Conservation (phyloP, 1,140 invertebrate genomes). For the Chironomus striatipennis region DNA sequence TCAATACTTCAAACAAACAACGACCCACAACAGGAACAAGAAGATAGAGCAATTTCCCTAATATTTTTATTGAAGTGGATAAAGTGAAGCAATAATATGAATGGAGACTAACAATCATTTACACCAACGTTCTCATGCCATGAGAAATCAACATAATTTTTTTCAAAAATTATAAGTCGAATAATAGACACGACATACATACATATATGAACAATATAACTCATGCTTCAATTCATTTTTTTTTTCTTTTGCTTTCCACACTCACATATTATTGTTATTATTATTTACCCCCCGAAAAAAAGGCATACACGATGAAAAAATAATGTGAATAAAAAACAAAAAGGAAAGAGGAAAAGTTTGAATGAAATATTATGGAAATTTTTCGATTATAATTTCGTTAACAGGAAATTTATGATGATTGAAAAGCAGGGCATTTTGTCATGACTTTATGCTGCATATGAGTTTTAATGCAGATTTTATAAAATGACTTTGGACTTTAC, state of each 20-base stretch:
- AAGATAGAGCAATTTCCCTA: no score
- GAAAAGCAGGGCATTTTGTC: no score
- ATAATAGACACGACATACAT: not conserved
- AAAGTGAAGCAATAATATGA: no score
- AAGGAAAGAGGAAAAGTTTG: not conserved
- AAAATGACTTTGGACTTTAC: no score
- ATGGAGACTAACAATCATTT: not conserved
- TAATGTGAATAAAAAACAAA: not conserved
- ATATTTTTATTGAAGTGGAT: no score
- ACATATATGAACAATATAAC: not conserved
- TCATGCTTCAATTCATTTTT: not conserved
- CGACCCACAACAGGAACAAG: no score
- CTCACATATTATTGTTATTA: not conserved
- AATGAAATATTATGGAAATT: conserved; percentile 21
- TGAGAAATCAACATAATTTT: not conserved
- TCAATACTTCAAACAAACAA: no score
- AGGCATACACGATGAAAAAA: not conserved
- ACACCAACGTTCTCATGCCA: not conserved
- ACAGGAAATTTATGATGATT: no score
- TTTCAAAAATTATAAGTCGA: not conserved
- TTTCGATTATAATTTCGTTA: not conserved
- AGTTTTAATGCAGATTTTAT: no score
- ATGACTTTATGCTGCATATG: no score
- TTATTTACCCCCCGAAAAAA: not conserved
- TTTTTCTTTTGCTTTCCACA: not conserved